Percentiles rank a stretch among this genome's conserved stretches.
Conservation (phyloP, 2,888 invertebrate genomes). For the Polyploca ridens region DNA sequence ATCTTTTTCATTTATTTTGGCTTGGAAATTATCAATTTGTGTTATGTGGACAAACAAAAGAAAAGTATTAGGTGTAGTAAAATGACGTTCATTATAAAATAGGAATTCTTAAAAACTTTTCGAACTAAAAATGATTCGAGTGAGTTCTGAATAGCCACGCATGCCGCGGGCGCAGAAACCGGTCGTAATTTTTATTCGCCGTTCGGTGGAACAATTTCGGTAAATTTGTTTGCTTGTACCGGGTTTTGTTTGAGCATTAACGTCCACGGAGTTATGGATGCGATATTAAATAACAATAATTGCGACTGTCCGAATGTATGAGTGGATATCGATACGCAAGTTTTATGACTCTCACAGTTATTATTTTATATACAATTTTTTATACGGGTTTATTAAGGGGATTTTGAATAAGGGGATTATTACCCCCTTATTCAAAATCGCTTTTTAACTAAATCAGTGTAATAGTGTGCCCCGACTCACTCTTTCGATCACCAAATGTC, state of each 20-base stretch:
- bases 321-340: conserved; percentile 9
- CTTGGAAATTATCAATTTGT: too few species aligned
- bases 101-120: too few species aligned
- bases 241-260: conserved; percentile 74
- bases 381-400: too few species aligned
- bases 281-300: conserved; percentile 70
- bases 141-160: conserved; percentile 33
- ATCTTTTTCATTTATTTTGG: too few species aligned
- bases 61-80: too few species aligned
- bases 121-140: not conserved
- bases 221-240: conserved; percentile 80
- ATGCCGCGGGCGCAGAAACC: conserved; percentile 61
- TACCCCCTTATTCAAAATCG: too few species aligned
- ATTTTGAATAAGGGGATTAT: too few species aligned
- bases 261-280: conserved; percentile 65
- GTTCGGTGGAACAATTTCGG: conserved; percentile 72
- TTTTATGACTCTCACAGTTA: not conserved
- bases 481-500: too few species aligned
- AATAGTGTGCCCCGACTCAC: too few species aligned
- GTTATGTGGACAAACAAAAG: too few species aligned
- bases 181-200: conserved; percentile 73
- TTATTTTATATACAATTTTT: not conserved
- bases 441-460: too few species aligned
- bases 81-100: not conserved
- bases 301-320: conserved; percentile 37